phyloP scores from a whole-genome alignment of 2,113 vertebrate species.

The Dryoscopus gambensis region DNA sequence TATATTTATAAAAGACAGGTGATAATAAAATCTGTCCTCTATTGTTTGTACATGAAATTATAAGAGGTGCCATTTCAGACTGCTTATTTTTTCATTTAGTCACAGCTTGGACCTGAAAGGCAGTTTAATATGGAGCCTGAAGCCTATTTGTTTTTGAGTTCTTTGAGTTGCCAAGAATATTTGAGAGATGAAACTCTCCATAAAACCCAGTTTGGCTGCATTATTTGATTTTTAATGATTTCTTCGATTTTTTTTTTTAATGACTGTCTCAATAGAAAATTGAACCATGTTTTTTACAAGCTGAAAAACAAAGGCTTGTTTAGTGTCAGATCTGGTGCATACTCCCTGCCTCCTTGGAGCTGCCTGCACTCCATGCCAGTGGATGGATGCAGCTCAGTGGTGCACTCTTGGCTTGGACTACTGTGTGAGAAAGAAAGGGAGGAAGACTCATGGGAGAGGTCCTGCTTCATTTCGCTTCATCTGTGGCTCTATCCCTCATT shows the following conservation, averaged over 20 bases:
- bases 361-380: background rate
- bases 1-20: background rate
- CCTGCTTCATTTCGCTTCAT: background rate
- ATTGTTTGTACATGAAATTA: background rate
- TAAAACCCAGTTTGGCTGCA: background rate
- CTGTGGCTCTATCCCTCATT: background rate
- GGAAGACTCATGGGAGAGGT: background rate
- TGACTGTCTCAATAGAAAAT: background rate
- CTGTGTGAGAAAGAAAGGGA: background rate
- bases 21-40: background rate
- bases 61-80: background rate
- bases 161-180: background rate
- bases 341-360: background rate
- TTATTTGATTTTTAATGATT: background rate
- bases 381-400: background rate
- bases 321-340: fast-evolving
- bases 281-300: background rate
- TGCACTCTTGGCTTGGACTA: background rate
- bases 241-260: background rate
- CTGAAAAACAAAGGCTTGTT: background rate
- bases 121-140: background rate
- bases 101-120: background rate
- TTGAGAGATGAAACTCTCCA: background rate
- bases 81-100: background rate
- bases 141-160: background rate